These are phyloP conservation scores for Microtus montanus DNA, from an alignment of 2,113 vertebrate species.

Conservation along the genomic window DNA sequence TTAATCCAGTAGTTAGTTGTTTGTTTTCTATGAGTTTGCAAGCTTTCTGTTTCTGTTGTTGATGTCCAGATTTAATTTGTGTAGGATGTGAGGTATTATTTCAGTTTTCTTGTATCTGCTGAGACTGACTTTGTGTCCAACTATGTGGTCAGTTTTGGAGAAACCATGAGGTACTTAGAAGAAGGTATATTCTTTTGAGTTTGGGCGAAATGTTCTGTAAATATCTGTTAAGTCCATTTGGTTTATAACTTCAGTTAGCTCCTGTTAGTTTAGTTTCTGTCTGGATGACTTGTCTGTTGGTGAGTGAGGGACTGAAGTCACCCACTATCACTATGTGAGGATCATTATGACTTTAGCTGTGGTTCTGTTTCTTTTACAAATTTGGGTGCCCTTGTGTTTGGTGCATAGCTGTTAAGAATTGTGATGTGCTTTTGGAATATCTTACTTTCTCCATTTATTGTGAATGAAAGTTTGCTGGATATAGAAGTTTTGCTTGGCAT, in stretches of 20 bases:
- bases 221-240: not conserved
- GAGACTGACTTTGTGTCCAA: not conserved
- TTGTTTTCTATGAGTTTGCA: not conserved
- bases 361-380: not conserved
- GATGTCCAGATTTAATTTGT: not conserved
- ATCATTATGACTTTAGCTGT: not conserved
- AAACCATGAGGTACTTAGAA: not conserved
- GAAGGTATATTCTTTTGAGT: not conserved
- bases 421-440: not conserved
- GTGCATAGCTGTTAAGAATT: not conserved
- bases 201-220: not conserved
- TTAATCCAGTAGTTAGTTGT: not conserved
- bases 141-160: not conserved
- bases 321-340: not conserved
- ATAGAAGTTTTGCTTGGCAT: not conserved
- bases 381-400: not conserved
- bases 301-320: not conserved
- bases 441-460: not conserved
- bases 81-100: not conserved
- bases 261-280: not conserved
- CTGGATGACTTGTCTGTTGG: not conserved
- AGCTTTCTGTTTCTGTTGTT: not conserved
- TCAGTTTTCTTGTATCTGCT: not conserved
- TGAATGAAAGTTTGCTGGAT: not conserved
- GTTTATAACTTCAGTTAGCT: not conserved